Evolutionary conservation across 2,113 vertebrate genomes (phyloP), one percentile per base, ranked within the genome.

Genomic region (Cisticola juncidis): DNA sequence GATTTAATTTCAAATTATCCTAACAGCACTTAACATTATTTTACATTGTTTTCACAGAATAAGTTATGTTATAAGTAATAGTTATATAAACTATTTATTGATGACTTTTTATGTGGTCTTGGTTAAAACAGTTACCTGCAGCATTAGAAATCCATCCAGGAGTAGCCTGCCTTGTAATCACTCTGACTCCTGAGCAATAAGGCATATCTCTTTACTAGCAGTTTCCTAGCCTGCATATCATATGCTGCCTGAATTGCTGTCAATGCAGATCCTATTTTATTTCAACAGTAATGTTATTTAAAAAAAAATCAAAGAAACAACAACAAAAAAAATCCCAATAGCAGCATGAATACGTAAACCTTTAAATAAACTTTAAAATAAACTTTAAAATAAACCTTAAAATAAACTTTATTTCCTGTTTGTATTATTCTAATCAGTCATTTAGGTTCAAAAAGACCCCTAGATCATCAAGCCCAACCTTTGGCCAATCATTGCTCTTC

Each of bases 81-180:
- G 9, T 87, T 93, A 69, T 71, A 88, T 91, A 92, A 95, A 45
- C 79, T 91, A 82, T 95, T 98, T 97, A 97, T 98, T 97, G 97
- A 91, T 97, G 38, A 60, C 40, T 91, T 94, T 92, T 96, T 97
- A 77, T 64, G 89, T 98, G 96, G 92, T 94, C 53, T 58, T 28
- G 48, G 70, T 97, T 96, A 97, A 97, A 95, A 58, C 6, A 54
- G 36, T 56, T 56, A 29, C 61, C 26, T 92, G 86, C 83, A 93
- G 85, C 92, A 64, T 28, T 60, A 86, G 62, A 86, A 90, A 54
- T 51, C 9, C 15, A 42, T 38, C 31, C 42, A 88, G 38, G 33
- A 77, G 57, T 42, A 74, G 9, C 26, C 38, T 86, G 12, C 11
- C 12, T 81, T 9, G 60, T 76, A 72, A 77, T 73, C 10, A 12